Conservation (phyloP, 1,140 invertebrate species). For the Orchestia grillus region DNA sequence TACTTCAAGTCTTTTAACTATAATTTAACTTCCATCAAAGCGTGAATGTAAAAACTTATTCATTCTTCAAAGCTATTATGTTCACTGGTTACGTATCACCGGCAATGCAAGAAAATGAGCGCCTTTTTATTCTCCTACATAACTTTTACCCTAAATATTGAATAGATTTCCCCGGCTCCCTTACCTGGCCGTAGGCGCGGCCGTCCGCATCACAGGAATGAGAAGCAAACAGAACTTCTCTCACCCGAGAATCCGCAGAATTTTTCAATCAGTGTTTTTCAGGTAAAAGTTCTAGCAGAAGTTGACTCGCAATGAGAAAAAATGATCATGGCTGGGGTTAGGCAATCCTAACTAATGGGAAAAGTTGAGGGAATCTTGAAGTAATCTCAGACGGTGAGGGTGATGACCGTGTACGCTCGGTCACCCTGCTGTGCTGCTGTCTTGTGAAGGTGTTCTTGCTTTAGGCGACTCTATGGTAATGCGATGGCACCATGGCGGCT, state of each 20-base stretch:
- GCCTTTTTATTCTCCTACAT: neutral
- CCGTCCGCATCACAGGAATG: neutral
- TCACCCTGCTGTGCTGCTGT: neutral
- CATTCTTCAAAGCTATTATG: neutral
- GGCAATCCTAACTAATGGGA: conserved; percentile 37
- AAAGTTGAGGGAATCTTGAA: conserved; percentile 36
- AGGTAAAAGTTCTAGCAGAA: conserved; percentile 2
- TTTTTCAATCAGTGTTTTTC: conserved; percentile 56
- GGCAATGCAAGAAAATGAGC: neutral
- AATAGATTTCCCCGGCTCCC: neutral
- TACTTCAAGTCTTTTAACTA: neutral
- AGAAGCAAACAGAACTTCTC: conserved; percentile 24
- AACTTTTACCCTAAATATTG: neutral
- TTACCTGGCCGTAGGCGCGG: neutral
- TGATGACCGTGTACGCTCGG: neutral
- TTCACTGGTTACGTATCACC: neutral
- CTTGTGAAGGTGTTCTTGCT: neutral
- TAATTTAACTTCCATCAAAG: neutral
- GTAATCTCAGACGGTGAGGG: neutral
- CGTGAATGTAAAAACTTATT: neutral
- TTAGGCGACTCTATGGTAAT: too few species aligned
- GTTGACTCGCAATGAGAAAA: conserved; percentile 33
- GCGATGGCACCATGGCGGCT: too few species aligned
- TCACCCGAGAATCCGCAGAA: conserved; percentile 41
- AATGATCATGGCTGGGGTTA: conserved; percentile 53